Conservation (phyloP, 2,797 vertebrate species). For the Gallinago stenura region DNA sequence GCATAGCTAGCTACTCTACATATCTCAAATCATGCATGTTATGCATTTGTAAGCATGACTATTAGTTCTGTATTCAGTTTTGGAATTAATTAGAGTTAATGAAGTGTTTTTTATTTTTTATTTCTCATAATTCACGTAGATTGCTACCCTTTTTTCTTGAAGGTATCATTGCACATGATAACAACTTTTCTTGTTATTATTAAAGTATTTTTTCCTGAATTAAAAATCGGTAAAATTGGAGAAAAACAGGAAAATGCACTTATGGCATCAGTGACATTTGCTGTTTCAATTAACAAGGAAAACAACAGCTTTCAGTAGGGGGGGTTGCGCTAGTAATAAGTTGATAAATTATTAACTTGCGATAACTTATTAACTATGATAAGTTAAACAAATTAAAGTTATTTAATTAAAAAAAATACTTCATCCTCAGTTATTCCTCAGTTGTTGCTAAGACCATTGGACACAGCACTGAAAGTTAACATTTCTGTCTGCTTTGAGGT, state of each 20-base stretch:
- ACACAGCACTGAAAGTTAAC: background rate
- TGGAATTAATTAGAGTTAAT: background rate
- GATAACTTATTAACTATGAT: background rate
- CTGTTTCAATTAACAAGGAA: background rate
- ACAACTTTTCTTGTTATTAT: background rate
- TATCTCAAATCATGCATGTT: background rate
- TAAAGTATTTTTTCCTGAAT: background rate
- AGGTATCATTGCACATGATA: background rate
- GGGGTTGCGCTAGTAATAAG: background rate
- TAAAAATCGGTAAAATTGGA: background rate
- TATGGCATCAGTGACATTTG: background rate
- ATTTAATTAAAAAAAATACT: background rate
- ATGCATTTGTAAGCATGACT: background rate
- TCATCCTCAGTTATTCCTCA: background rate
- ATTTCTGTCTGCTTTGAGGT: background rate
- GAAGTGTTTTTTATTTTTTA: background rate
- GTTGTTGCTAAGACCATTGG: background rate
- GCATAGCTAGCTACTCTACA: background rate
- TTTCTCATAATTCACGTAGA: accelerated
- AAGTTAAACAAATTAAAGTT: background rate
- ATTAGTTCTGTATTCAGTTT: background rate
- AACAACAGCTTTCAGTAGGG: background rate
- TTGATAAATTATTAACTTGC: background rate
- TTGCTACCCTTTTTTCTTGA: background rate
- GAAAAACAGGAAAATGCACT: background rate